Evolutionary conservation across 2,888 invertebrate species (phyloP).

Genomic region (Sarcophaga variegata): DNA sequence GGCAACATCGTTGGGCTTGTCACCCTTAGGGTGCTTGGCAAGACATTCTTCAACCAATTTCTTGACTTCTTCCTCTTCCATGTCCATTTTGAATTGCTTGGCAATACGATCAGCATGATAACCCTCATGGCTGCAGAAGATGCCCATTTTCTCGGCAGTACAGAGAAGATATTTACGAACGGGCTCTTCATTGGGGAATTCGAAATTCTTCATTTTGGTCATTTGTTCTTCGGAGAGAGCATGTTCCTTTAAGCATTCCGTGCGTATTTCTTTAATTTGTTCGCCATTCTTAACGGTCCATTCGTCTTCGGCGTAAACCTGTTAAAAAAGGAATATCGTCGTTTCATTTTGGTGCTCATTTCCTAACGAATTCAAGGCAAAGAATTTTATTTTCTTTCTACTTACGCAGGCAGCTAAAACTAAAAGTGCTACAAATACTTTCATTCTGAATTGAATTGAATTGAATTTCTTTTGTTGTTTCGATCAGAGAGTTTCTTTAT

Average conservation of each 20-base stretch:
- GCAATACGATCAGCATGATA: constrained; percentile 78
- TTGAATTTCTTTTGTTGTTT: not conserved
- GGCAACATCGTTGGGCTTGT: constrained; percentile 76
- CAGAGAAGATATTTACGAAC: constrained; percentile 78
- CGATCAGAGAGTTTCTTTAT: not conserved
- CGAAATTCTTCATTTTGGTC: constrained; percentile 74
- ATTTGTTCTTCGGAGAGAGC: constrained; percentile 73
- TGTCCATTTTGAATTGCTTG: constrained; percentile 79
- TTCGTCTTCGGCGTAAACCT: constrained; percentile 75
- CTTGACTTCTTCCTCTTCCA: constrained; percentile 77
- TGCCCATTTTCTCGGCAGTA: constrained; percentile 75
- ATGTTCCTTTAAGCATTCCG: constrained; percentile 74
- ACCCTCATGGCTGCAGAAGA: constrained; percentile 76
- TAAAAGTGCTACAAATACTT: constrained; percentile 7
- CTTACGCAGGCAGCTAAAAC: constrained; percentile 68
- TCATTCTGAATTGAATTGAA: not conserved
- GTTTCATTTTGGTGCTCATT: not conserved
- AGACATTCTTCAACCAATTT: constrained; percentile 77
- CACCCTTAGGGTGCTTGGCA: constrained; percentile 76
- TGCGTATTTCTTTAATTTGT: constrained; percentile 76
- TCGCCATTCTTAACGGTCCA: constrained; percentile 76
- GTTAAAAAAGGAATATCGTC: not conserved
- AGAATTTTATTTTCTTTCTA: not conserved
- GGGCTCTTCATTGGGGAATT: constrained; percentile 75
- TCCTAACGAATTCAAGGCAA: not conserved